Percentiles rank a stretch among this genome's conserved stretches.
phyloP scores from a whole-genome alignment of 2,888 invertebrate species.

The Orthonevra nobilis region DNA sequence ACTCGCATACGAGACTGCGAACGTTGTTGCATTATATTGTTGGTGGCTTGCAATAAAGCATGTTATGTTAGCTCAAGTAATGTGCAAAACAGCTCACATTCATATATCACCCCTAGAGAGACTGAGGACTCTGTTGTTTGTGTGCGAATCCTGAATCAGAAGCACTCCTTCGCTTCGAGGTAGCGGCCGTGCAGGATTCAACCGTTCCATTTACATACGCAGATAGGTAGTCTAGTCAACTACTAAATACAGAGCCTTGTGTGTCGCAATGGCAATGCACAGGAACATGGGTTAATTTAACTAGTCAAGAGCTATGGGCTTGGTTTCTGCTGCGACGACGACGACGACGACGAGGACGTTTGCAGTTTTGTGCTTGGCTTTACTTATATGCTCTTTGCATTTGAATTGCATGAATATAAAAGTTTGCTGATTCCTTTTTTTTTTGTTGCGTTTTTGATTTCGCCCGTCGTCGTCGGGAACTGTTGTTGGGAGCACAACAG shows the following conservation, averaged over 20 bases:
- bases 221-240: constrained; percentile 32
- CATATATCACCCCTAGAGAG: constrained; percentile 68
- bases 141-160: too few species aligned
- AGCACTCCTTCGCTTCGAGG: too few species aligned
- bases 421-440: too few species aligned
- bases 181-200: too few species aligned
- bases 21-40: constrained; percentile 50
- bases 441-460: too few species aligned
- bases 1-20: constrained; percentile 32
- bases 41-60: constrained; percentile 64
- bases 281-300: constrained; percentile 68
- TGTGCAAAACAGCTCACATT: constrained; percentile 67
- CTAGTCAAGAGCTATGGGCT: constrained; percentile 67
- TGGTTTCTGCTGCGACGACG: constrained; percentile 49
- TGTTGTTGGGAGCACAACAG: constrained; percentile 23
- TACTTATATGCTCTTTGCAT: constrained; percentile 67
- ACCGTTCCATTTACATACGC: constrained; percentile 14
- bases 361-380: constrained; percentile 43
- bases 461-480: too few species aligned
- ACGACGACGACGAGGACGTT: constrained; percentile 23
- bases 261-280: constrained; percentile 58
- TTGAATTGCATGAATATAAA: constrained; percentile 69
- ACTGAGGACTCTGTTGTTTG: constrained; percentile 28
- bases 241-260: constrained; percentile 57
- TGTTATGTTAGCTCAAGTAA: constrained; percentile 69